These are phyloP conservation scores for Drosophila melanogaster DNA, from an alignment of 1,140 invertebrate genomes.

Conservation along the genomic window DNA sequence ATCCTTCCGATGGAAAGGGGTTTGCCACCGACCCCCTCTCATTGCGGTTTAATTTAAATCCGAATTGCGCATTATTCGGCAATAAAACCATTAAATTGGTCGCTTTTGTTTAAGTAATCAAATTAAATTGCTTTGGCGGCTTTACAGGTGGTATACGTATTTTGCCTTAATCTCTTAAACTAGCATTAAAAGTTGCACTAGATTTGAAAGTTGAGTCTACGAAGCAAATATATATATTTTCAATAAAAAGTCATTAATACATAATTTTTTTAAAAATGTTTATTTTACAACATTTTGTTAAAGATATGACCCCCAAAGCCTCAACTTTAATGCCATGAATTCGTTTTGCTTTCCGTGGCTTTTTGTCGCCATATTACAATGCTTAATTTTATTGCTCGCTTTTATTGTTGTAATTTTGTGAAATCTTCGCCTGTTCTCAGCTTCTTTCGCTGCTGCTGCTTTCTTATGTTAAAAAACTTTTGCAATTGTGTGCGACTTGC, in stretches of 20 bases:
- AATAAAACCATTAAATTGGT: constrained; percentile 5
- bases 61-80: constrained; percentile 3
- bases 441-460: constrained; percentile 41
- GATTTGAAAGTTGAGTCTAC: too few species aligned
- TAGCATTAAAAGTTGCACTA: neutral
- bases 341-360: constrained; percentile 32
- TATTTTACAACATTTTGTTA: neutral
- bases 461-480: constrained; percentile 73
- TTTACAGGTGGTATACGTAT: neutral
- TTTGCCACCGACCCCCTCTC: neutral
- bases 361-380: constrained; percentile 75
- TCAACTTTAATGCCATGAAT: constrained; percentile 24
- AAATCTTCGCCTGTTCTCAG: constrained; percentile 40
- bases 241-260: too few species aligned
- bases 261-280: too few species aligned
- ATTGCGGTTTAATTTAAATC: constrained; percentile 21
- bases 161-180: neutral
- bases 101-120: constrained; percentile 10
- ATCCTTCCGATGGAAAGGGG: constrained; percentile 10
- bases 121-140: constrained; percentile 17
- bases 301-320: neutral
- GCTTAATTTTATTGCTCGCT: constrained; percentile 80
- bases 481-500: constrained; percentile 72
- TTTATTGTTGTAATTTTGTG: constrained; percentile 81
- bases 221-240: too few species aligned